phyloP scores from a whole-genome alignment of 1,140 invertebrate species.

The Philopotamus ludificatus region DNA sequence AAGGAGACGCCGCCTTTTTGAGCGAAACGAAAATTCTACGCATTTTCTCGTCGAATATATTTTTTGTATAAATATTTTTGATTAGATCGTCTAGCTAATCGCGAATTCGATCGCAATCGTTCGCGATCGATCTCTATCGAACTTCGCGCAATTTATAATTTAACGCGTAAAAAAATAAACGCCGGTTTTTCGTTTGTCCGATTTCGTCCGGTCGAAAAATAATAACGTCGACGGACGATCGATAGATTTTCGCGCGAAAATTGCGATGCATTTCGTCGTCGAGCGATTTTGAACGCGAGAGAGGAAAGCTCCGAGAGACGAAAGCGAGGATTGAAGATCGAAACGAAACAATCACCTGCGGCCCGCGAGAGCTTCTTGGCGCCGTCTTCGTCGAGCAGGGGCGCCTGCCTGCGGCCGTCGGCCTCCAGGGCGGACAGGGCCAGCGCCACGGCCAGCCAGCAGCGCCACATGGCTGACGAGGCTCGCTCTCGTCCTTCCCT shows the following conservation, averaged over 20 bases:
- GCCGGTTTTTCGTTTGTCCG: not conserved
- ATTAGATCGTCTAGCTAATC: no score
- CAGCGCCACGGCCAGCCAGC: constrained; percentile 2
- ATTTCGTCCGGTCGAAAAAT: not conserved
- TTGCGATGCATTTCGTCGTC: not conserved
- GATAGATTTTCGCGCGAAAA: not conserved
- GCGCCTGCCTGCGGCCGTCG: not conserved
- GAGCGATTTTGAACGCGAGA: no score
- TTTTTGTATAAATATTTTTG: no score
- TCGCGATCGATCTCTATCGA: no score
- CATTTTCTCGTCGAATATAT: no score
- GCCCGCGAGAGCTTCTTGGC: not conserved
- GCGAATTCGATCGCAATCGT: no score
- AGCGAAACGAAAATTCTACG: no score
- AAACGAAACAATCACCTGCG: constrained; percentile 11
- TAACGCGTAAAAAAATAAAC: no score
- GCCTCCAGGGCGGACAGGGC: not conserved
- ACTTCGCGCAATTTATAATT: no score
- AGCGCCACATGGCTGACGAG: not conserved
- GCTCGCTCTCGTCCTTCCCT: not conserved
- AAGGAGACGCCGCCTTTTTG: no score
- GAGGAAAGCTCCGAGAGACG: no score
- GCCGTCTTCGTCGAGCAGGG: constrained; percentile 1
- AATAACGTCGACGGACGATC: not conserved
- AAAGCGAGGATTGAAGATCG: no score